Base-by-base conservation (phyloP, 2,797 vertebrate species). In the Odontamblyopus lacepedii region DNA sequence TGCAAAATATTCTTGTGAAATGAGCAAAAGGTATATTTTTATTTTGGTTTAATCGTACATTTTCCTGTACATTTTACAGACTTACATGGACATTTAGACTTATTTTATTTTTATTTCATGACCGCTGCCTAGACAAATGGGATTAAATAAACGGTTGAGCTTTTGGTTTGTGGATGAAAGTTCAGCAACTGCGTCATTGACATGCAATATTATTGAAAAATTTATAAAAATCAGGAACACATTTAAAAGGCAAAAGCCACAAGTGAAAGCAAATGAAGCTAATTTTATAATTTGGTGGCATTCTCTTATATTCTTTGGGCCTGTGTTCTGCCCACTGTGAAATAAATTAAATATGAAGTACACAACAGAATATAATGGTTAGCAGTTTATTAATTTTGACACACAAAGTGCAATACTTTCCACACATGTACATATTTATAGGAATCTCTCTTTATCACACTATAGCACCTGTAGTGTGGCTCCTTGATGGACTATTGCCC, bases 1-100 rank as follows among this genome's bases (percentile, higher is more conserved):
- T 62, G 18, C 80, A 78, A 72, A 73, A 76, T 65, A 75, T 48
- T 61, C 9, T 59, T 53, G 64, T 67, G 16, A 67, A 53, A 67
- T 7, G 18, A 66, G 44, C 26, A 16, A 16, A 7, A 5, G 26
- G 13, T 5, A 48, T 26, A n/a, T 26, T 13, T 6, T 59, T 5
- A 9, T 38, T 38, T 38, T 9, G 7, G 35, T 26, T 4, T 60
- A 30, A 5, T 29, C 5, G 26, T 59, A 59, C 26, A 59, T 59
- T 27, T 27, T 15, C 16, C 27, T 16, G 26, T 59, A 11, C 15
- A 13, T 9, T 38, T 38, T 38, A 8, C 57, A 29, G 57, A 59
- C 3, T 48, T 48, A 48, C 44, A 4, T 16, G 16, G 44, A 44
- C 41, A 44, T 4, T 13, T 44, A 44, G 4, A 48, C 11, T 15